Evolutionary conservation across 30 jellyfish, hydroid and myxozoan species (phyloP).

Genomic region (Aurelia sp.): DNA sequence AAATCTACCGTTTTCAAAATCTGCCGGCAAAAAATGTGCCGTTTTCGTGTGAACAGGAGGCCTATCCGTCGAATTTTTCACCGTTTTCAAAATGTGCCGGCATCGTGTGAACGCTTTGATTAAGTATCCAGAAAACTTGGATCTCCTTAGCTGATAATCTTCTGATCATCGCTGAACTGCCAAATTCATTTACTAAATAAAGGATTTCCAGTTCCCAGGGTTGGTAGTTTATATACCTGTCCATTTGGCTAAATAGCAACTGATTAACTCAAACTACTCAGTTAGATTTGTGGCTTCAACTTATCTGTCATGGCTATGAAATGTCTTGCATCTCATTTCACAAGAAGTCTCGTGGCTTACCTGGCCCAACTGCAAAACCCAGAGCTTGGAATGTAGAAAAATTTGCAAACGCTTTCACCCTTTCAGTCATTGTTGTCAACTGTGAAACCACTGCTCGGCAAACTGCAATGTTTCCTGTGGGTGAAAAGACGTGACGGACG

Average conservation of each 20-base stretch:
- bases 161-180: no score
- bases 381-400: conserved; percentile 77
- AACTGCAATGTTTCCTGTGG: conserved; percentile 68
- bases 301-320: neutral
- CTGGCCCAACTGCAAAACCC: conserved; percentile 90
- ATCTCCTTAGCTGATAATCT: no score
- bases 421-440: conserved; percentile 71
- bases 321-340: neutral
- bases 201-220: no score
- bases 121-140: no score
- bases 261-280: neutral
- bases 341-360: conserved; percentile 12
- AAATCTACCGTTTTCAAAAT: no score
- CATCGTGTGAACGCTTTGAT: no score
- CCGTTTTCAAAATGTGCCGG: no score
- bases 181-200: no score
- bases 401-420: conserved; percentile 79
- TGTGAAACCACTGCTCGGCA: conserved; percentile 79
- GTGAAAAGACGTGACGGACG: neutral
- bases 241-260: neutral
- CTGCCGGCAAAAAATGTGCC: no score
- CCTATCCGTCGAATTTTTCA: no score
- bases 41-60: no score
- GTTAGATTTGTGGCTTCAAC: neutral
- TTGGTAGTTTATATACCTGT: no score